phyloP scores from a whole-genome alignment of 2,797 vertebrate genomes.

The Tadarida brasiliensis region DNA sequence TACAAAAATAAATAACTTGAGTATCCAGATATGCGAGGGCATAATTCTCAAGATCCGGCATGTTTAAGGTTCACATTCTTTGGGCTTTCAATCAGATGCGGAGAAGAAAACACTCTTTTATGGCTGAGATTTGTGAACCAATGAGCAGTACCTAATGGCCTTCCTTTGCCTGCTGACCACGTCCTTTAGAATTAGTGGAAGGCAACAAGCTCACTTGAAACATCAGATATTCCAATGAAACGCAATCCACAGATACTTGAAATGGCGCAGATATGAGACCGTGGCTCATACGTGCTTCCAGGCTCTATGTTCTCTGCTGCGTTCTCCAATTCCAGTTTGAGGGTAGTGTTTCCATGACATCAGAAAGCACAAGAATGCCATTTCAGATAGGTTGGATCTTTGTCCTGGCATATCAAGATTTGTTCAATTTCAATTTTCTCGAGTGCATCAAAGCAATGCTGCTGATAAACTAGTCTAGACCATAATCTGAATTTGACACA shows the following conservation, averaged over 20 bases:
- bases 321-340: background rate
- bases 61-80: conserved; percentile 77
- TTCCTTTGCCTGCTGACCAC: background rate
- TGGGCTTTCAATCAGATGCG: conserved; percentile 44
- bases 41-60: conserved; percentile 73
- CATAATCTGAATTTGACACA: background rate
- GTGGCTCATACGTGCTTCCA: background rate
- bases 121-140: conserved; percentile 42
- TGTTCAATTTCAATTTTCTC: conserved; percentile 57
- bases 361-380: background rate
- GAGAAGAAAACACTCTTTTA: conserved; percentile 65
- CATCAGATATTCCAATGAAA: background rate
- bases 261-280: background rate
- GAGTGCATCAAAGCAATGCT: conserved; percentile 17
- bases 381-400: background rate
- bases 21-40: conserved; percentile 80
- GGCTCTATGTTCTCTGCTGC: background rate
- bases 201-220: background rate
- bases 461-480: background rate
- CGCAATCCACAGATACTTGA: background rate
- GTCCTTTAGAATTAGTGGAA: background rate
- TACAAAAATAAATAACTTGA: conserved; percentile 86
- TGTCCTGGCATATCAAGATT: background rate
- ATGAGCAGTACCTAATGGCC: background rate
- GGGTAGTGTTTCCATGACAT: background rate